Base-by-base conservation (phyloP, 2,113 vertebrate genomes). In the Tylochromis polylepis region DNA sequence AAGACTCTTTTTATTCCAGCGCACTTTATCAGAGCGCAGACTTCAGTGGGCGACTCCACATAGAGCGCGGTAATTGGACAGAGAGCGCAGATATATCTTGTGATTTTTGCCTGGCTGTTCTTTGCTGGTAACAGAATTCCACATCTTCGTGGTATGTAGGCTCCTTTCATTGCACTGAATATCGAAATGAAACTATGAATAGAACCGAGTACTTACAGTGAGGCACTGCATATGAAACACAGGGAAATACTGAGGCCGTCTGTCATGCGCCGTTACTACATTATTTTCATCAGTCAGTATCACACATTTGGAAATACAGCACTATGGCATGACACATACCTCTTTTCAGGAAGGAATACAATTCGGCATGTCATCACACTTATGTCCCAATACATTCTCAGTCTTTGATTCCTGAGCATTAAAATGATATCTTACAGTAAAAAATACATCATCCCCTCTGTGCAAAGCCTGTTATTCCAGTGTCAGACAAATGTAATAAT, bases 381-480 rank as follows among this genome's bases (percentile, higher is more conserved):
- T 75, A 58, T 80, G 36, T 89, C 83, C 65, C 84, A 67, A 11
- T 91, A 94, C 90, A 94, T 93, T 94, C 89, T 85, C 88, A 93
- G 84, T 88, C 87, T 92, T 88, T 92, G 85, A 91, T 95, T 95
- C 94, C 95, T 96, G 94, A 95, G 95, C 91, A 86, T 62, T 82
- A 86, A 80, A 65, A 90, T 89, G n/a, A 91, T 91, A 65, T 84
- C 18, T 84, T 79, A 83, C 72, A 58, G 31, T 91, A 85, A 60
- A 90, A 93, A 92, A 93, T 89, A 86, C 81, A 89, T 62, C 78
- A 81, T 77, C 27, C 81, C 38, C 87, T 81, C 59, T 85, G 79
- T 85, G 57, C 84, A 89, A 83, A 57, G 84, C 80, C 84, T 75
- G 62, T 82, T 92, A 31, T 89, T 79, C 78, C 20, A 87, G 12